phyloP scores from a whole-genome alignment of 1,140 invertebrate genomes.

The Drosophila subobscura region DNA sequence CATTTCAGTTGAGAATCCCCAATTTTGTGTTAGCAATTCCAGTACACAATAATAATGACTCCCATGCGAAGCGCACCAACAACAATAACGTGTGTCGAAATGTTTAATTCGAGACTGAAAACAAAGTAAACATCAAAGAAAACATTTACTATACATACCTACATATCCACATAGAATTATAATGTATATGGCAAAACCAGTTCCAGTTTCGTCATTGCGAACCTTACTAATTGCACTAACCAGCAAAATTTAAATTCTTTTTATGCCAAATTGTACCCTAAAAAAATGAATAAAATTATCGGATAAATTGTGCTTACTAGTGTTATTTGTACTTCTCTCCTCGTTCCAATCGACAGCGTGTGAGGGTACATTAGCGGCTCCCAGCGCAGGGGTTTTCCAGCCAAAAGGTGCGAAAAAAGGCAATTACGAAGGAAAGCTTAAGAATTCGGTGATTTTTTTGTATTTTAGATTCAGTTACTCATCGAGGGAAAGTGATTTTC shows the following conservation, averaged over 20 bases:
- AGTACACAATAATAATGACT: slow-evolving; percentile 33
- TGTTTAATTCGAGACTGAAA: slow-evolving; percentile 38
- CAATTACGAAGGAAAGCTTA: slow-evolving; percentile 21
- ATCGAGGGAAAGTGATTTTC: neutral
- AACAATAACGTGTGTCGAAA: slow-evolving; percentile 13
- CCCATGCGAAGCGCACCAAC: slow-evolving; percentile 17
- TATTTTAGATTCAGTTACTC: neutral
- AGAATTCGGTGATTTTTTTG: slow-evolving; percentile 39
- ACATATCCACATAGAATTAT: slow-evolving; percentile 17
- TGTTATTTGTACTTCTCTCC: neutral
- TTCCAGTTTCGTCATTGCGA: slow-evolving; percentile 56
- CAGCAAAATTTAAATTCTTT: slow-evolving; percentile 9
- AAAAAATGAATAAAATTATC: too few species aligned
- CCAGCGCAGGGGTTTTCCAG: slow-evolving; percentile 35
- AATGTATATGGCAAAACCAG: slow-evolving; percentile 31
- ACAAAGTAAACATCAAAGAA: slow-evolving; percentile 38
- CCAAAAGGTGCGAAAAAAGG: slow-evolving; percentile 25
- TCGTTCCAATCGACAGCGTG: slow-evolving; percentile 1
- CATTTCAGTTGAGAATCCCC: slow-evolving; percentile 29
- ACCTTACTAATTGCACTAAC: too few species aligned
- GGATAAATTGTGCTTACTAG: too few species aligned
- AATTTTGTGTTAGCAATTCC: slow-evolving; percentile 8
- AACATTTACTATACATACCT: neutral
- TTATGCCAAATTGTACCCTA: too few species aligned
- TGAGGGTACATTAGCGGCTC: slow-evolving; percentile 31